phyloP scores from a whole-genome alignment of 2,113 vertebrate species.

The Junco hyemalis region DNA sequence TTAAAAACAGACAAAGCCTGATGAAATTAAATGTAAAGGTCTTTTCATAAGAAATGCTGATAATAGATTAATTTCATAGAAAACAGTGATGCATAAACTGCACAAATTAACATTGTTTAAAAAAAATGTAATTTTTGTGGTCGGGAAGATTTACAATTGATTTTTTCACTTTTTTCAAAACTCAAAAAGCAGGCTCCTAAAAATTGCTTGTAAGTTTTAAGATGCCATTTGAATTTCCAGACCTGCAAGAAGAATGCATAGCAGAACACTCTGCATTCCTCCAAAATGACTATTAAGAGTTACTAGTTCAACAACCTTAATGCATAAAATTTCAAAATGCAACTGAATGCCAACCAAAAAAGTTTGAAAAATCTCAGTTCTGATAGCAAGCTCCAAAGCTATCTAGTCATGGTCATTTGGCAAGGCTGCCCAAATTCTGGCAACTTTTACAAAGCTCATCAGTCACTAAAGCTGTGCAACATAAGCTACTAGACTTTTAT shows the following conservation, averaged over 20 bases:
- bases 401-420: background rate
- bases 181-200: background rate
- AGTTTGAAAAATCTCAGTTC: background rate
- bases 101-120: background rate
- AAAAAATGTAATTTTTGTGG: background rate
- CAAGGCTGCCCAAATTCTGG: background rate
- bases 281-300: background rate
- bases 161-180: background rate
- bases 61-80: background rate
- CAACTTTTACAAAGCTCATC: background rate
- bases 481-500: background rate
- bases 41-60: background rate
- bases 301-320: background rate
- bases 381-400: background rate
- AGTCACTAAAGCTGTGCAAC: background rate
- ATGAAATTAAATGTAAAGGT: background rate
- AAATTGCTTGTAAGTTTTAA: background rate
- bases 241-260: background rate
- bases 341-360: background rate
- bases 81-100: background rate
- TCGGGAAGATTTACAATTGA: background rate
- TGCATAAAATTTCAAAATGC: background rate
- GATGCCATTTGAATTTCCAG: background rate
- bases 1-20: background rate
- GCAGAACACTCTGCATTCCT: background rate